Conservation (phyloP, 2,113 vertebrate species). For the Paradoxurus hermaphroditus region DNA sequence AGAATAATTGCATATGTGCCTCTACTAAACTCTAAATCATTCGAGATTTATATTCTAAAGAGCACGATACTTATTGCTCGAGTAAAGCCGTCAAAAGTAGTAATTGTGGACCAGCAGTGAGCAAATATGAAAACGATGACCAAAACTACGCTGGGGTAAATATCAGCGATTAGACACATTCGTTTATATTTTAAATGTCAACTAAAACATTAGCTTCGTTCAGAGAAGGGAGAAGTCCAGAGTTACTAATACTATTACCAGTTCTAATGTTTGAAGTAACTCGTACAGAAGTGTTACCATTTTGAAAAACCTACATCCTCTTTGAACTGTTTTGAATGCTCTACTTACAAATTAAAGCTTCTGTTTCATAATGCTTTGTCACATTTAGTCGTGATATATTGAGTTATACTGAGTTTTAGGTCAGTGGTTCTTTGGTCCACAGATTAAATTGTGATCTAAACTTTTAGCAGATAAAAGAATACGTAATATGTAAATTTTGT, state of each 20-base stretch:
- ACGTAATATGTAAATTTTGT: not conserved
- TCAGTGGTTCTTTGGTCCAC: not conserved
- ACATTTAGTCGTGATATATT: not conserved
- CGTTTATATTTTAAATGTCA: not conserved
- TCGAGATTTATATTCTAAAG: constrained; percentile 8
- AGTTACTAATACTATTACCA: not conserved
- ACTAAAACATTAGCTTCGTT: not conserved
- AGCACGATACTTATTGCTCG: not conserved
- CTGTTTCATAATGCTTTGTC: not conserved
- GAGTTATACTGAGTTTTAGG: not conserved
- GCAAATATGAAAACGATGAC: not conserved
- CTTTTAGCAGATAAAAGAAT: not conserved
- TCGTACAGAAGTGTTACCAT: not conserved
- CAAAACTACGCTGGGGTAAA: not conserved
- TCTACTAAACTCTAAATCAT: constrained; percentile 3
- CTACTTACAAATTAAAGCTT: not conserved
- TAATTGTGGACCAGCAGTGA: not conserved
- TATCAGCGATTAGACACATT: not conserved
- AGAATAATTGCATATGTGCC: not conserved
- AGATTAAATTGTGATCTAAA: not conserved
- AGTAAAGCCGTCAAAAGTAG: not conserved
- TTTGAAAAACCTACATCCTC: constrained; percentile 8
- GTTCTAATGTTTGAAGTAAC: not conserved
- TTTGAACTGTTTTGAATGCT: constrained; percentile 1
- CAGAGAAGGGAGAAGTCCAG: not conserved